These are phyloP conservation scores for Akabosia matsudoensis DNA, from an alignment of 1,140 invertebrate species.

Conservation along the genomic window DNA sequence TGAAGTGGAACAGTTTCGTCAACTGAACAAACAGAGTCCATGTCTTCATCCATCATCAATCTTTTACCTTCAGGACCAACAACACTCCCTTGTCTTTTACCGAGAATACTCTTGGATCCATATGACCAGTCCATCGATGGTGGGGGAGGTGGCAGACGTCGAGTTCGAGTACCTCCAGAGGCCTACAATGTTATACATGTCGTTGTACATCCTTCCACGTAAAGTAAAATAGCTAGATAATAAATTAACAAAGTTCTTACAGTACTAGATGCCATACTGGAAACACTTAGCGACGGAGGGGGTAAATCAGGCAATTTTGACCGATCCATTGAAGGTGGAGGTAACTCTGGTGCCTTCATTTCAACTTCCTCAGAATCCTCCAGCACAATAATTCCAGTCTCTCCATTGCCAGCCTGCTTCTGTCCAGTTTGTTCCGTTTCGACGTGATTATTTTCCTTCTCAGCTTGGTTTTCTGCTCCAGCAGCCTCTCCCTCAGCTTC, in stretches of 20 bases:
- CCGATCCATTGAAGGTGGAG: not conserved
- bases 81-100: not conserved
- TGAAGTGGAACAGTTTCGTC: constrained; percentile 25
- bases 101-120: constrained; percentile 22
- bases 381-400: not conserved
- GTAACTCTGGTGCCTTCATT: not conserved
- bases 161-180: not conserved
- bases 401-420: not conserved
- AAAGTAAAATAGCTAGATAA: not conserved
- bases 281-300: not conserved
- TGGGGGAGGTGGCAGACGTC: constrained; percentile 27
- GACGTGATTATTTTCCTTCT: not conserved
- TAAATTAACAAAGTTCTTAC: not conserved
- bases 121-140: constrained; percentile 27
- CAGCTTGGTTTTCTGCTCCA: not conserved
- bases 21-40: constrained; percentile 11
- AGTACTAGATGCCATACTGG: constrained; percentile 1
- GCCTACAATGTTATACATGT: constrained; percentile 3
- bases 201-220: too few relatives aligned
- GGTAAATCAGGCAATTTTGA: not conserved
- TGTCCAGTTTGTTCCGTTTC: not conserved
- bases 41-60: constrained; percentile 20
- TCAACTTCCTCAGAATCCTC: not conserved
- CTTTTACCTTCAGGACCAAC: constrained; percentile 14
- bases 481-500: not conserved